Evolutionary conservation across 2,888 invertebrate genomes (phyloP), one percentile per base, ranked within the genome.

Genomic region (Sminthurides aquaticus): DNA sequence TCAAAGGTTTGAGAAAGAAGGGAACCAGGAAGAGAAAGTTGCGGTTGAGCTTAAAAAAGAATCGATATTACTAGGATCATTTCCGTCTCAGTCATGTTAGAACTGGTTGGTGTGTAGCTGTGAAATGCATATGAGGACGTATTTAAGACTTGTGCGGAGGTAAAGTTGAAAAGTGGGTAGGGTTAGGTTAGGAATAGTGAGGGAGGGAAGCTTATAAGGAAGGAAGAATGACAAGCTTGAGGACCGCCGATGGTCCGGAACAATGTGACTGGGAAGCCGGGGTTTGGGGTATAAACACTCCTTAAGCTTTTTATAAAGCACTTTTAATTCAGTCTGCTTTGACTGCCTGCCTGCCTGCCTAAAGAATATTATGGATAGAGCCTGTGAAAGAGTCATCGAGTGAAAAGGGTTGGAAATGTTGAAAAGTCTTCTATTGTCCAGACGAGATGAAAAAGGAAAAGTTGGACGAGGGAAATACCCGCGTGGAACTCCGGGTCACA

Each of bases 211-310:
- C 43, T 34, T 34, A 34, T 34, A 34, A 57, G 18, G 22, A 3
- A 18, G 11, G 26, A 2, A 56, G 56, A 1, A 24, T 43, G 56
- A 29, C 62, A 26, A n/a, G 43, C 29, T 34, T 57, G 27, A 64
- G 62, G 64, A 64, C 64, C 64, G 57, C 64, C 58, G 64, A 63
- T 64, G 58, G 64, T 57, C 64, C 27, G 34, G 64, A 64, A 64
- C 64, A 64, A 64, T 64, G 64, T 3, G 11, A 24, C 43, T 64
- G 5, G 20, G 55, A 58, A 60, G 25, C 48, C n/a, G 22, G 49
- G 34, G 49, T 60, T 49, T 60, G 29, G 24, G 24, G 27, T 5
- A 57, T 49, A 59, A 43, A 28, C 60, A 43, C 48, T n/a, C 52
- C 22, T 52, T 64, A 28, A 34, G 15, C 54, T 58, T 29, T 34